phyloP scores from a whole-genome alignment of 1,140 invertebrate genomes.

The Sminthurinus signatus region DNA sequence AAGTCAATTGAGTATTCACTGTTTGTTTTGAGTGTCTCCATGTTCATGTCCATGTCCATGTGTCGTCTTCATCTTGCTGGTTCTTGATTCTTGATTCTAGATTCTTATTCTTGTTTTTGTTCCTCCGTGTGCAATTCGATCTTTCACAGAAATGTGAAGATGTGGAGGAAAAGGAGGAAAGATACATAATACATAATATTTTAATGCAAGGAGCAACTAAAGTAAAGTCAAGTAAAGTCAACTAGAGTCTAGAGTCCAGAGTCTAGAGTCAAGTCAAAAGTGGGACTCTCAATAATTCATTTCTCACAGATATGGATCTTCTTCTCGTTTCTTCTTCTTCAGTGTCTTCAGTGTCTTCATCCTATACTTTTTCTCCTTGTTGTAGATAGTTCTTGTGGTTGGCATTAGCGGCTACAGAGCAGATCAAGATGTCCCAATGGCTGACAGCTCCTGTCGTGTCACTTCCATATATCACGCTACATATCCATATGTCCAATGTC shows the following conservation, averaged over 20 bases:
- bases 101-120: too few species aligned
- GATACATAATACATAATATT: not conserved
- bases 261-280: slow-evolving; percentile 26
- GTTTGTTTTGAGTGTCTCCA: slow-evolving; percentile 8
- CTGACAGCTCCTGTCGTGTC: slow-evolving; percentile 36
- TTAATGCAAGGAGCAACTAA: not conserved
- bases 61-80: too few species aligned
- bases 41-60: too few species aligned
- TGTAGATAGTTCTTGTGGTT: slow-evolving; percentile 32
- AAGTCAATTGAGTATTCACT: slow-evolving; percentile 18
- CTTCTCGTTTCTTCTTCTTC: too few species aligned
- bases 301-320: slow-evolving; percentile 37
- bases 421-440: slow-evolving; percentile 35
- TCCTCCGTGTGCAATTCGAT: too few species aligned
- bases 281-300: slow-evolving; percentile 36
- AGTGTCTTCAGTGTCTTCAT: too few species aligned
- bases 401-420: slow-evolving; percentile 23
- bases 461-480: slow-evolving; percentile 33
- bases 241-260: too few species aligned
- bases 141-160: not conserved
- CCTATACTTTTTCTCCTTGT: too few species aligned
- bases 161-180: not conserved
- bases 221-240: too few species aligned
- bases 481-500: not conserved
- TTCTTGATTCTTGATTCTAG: too few species aligned